Evolutionary conservation across 2,888 invertebrate genomes (phyloP).

Genomic region (Augochlorella aurata): DNA sequence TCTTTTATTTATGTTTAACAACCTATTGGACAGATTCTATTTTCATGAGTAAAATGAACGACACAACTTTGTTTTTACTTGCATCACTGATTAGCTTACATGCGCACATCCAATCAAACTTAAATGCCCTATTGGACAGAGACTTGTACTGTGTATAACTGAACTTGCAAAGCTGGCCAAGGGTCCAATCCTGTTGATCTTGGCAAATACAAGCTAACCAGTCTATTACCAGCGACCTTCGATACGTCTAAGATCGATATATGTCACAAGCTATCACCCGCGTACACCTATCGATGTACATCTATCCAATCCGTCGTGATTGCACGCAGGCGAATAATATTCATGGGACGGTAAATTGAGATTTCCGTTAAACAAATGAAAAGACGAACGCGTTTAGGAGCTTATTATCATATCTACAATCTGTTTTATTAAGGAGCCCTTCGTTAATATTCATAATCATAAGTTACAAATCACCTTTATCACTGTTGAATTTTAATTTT

Average conservation of each 20-base stretch:
- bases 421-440: neutral
- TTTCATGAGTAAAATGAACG: too few relatives aligned
- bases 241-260: slow-evolving; percentile 60
- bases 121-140: neutral
- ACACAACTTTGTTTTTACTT: too few relatives aligned
- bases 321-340: slow-evolving; percentile 10
- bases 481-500: too few relatives aligned
- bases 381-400: neutral
- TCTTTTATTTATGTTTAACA: too few relatives aligned
- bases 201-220: slow-evolving; percentile 49
- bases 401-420: neutral
- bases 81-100: neutral
- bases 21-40: too few relatives aligned
- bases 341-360: neutral
- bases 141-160: slow-evolving; percentile 16
- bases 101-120: neutral
- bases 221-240: slow-evolving; percentile 60
- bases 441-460: too few relatives aligned
- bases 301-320: slow-evolving; percentile 18
- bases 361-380: neutral
- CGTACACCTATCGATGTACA: neutral
- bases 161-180: neutral
- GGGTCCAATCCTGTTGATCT: slow-evolving; percentile 38
- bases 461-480: too few relatives aligned
- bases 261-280: slow-evolving; percentile 34